Percentiles rank a stretch among this genome's conserved stretches.
These are phyloP conservation scores for Carcina quercana DNA, from an alignment of 2,888 invertebrate species.

Conservation along the genomic window DNA sequence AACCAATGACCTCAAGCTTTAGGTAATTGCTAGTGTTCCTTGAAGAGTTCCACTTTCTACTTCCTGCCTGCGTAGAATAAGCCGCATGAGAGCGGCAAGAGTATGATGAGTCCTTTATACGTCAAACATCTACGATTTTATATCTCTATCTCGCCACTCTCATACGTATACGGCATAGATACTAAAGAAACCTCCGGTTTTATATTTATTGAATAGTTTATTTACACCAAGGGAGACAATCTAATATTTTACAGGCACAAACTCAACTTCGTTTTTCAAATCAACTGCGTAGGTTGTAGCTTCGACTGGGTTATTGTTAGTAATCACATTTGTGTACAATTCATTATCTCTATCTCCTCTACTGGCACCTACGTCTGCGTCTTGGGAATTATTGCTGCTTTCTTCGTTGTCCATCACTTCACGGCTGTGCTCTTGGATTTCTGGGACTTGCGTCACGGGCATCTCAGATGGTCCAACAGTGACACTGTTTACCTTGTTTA, in stretches of 20 bases:
- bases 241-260: slow-evolving; percentile 43
- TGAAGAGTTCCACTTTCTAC: no score
- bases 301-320: slow-evolving; percentile 28
- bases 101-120: no score
- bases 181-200: no score
- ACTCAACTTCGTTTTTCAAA: slow-evolving; percentile 47
- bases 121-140: no score
- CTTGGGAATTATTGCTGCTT: slow-evolving; percentile 14
- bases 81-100: no score
- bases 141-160: no score
- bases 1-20: no score
- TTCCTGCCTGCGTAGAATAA: no score
- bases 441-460: slow-evolving; percentile 3
- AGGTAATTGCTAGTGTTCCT: no score
- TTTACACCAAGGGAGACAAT: not conserved
- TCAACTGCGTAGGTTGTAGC: slow-evolving; percentile 57
- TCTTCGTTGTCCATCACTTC: slow-evolving; percentile 36
- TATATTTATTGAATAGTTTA: no score
- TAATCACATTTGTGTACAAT: slow-evolving; percentile 36
- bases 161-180: no score
- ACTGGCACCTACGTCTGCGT: slow-evolving; percentile 36
- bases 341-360: slow-evolving; percentile 25
- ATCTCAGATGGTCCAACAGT: slow-evolving; percentile 14
- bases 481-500: no score
- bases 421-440: slow-evolving; percentile 21